These are phyloP conservation scores for Spinus pinus DNA, from an alignment of 2,797 vertebrate genomes.

Conservation along the genomic window DNA sequence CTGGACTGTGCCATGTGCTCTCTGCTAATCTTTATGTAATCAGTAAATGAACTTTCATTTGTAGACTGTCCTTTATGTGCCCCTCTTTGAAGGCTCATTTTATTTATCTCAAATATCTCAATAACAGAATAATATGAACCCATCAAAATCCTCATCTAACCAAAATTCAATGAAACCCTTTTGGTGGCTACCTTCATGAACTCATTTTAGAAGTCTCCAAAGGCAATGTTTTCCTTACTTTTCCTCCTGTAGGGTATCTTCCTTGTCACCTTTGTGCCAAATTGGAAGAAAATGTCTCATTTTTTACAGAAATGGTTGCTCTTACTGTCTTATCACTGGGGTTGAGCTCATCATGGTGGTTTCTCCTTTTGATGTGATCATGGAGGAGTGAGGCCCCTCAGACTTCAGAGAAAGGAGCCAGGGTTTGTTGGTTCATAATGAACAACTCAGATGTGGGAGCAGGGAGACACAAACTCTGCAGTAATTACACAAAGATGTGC, in stretches of 20 bases:
- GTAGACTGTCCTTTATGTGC: neutral
- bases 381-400: neutral
- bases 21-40: neutral
- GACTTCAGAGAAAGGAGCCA: neutral
- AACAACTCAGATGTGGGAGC: neutral
- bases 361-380: neutral
- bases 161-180: neutral
- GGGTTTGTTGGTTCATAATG: neutral
- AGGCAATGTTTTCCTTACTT: neutral
- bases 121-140: neutral
- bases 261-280: neutral
- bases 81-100: neutral
- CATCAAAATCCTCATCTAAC: neutral
- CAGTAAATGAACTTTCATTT: neutral
- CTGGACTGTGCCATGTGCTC: neutral
- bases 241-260: neutral
- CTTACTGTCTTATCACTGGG: rapidly evolving
- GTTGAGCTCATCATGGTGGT: neutral
- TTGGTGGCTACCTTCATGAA: neutral
- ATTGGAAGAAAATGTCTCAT: neutral
- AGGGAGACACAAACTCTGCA: neutral
- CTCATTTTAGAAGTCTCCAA: neutral
- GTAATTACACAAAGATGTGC: neutral
- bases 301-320: neutral
- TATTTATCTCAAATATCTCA: neutral